phyloP scores from a whole-genome alignment of 1,140 invertebrate genomes.

The Drosophila mauritiana region DNA sequence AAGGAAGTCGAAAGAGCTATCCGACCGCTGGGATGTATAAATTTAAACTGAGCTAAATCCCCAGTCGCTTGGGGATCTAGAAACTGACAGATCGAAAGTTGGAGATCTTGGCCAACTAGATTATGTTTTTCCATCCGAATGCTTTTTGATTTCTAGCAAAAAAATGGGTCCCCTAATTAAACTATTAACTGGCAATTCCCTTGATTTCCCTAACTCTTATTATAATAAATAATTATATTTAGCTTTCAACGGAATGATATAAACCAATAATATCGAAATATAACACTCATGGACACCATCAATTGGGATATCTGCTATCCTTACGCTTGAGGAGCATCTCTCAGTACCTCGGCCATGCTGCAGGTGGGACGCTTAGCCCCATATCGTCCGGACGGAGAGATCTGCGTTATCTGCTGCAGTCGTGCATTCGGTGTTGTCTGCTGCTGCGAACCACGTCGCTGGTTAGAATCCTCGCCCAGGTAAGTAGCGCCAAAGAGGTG shows the following conservation, averaged over 20 bases:
- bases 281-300: not conserved
- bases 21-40: slow-evolving; percentile 50
- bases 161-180: too few species aligned
- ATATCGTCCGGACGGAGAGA: slow-evolving; percentile 85
- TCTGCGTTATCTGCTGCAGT: slow-evolving; percentile 76
- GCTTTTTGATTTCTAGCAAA: not conserved
- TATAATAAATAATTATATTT: too few species aligned
- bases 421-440: slow-evolving; percentile 38
- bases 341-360: slow-evolving; percentile 88
- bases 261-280: not conserved
- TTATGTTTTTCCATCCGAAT: not conserved
- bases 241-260: too few species aligned
- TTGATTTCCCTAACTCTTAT: too few species aligned
- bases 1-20: slow-evolving; percentile 28
- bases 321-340: not conserved
- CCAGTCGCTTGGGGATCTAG: not conserved
- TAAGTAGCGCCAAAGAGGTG: slow-evolving; percentile 83
- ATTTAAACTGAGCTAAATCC: slow-evolving; percentile 46
- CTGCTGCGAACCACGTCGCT: slow-evolving; percentile 47
- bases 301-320: not conserved
- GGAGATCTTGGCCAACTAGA: slow-evolving; percentile 13
- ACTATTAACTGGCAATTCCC: too few species aligned
- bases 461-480: slow-evolving; percentile 72
- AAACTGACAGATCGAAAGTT: not conserved
- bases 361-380: slow-evolving; percentile 87